Percentiles rank a stretch among this genome's conserved stretches.
phyloP scores from a whole-genome alignment of 1,140 invertebrate species.

The Glomeris maerens region DNA sequence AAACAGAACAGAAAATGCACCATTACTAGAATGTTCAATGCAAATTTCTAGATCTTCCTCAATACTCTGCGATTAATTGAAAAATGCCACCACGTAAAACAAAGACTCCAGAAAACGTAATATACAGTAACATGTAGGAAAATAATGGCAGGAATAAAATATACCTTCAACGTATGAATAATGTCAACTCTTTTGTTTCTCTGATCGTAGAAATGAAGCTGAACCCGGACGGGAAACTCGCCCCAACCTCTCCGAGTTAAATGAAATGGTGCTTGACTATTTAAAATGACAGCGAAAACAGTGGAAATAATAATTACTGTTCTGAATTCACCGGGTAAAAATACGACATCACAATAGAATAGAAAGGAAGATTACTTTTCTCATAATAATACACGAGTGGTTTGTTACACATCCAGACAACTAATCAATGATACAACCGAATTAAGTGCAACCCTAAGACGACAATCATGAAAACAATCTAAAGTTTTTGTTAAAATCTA shows the following conservation, averaged over 20 bases:
- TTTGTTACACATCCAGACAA: too few relatives aligned
- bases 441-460: too few relatives aligned
- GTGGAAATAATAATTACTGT: conserved; percentile 3
- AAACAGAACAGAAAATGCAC: conserved; percentile 16
- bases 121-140: background rate
- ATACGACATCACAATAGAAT: conserved; percentile 22
- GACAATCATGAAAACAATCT: too few relatives aligned
- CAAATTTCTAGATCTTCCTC: too few relatives aligned
- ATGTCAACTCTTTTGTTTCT: conserved; percentile 64
- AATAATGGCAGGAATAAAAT: background rate
- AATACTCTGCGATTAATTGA: background rate
- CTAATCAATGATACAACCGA: too few relatives aligned
- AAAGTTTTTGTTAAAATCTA: too few relatives aligned
- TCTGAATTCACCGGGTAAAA: conserved; percentile 2
- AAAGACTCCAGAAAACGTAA: conserved; percentile 2
- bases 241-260: conserved; percentile 73
- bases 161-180: conserved; percentile 56
- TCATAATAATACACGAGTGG: too few relatives aligned
- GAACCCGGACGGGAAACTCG: conserved; percentile 68
- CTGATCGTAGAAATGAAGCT: conserved; percentile 58
- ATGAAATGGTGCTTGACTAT: conserved; percentile 60
- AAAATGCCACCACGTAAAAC: background rate
- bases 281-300: conserved; percentile 12
- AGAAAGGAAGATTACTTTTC: too few relatives aligned
- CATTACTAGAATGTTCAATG: background rate